Evolutionary conservation across 2,888 invertebrate species (phyloP).

Genomic region (Nephrotoma flavescens): DNA sequence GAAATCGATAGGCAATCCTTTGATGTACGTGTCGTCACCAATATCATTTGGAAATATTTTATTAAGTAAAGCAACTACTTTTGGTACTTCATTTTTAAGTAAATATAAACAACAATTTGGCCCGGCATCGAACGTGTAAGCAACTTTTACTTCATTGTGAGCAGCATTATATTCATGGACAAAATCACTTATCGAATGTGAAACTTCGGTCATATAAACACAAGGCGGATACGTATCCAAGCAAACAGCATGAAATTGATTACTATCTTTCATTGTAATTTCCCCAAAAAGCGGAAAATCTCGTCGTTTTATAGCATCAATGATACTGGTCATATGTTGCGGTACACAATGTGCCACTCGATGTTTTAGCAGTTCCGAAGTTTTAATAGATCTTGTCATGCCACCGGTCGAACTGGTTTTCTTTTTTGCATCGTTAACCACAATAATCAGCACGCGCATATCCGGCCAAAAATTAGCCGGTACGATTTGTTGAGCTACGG

Average conservation of each 20-base stretch:
- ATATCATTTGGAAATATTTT: slow-evolving; percentile 52
- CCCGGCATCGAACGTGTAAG: slow-evolving; percentile 98
- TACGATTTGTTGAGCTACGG: slow-evolving; percentile 58
- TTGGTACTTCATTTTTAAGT: slow-evolving; percentile 55
- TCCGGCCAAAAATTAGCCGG: slow-evolving; percentile 74
- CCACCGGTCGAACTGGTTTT: slow-evolving; percentile 75
- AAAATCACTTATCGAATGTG: slow-evolving; percentile 62
- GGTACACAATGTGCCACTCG: slow-evolving; percentile 63
- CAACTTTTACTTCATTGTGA: slow-evolving; percentile 52
- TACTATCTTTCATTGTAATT: slow-evolving; percentile 93
- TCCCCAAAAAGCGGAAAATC: slow-evolving; percentile 80
- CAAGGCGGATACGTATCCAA: slow-evolving; percentile 90
- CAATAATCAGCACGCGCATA: slow-evolving; percentile 76
- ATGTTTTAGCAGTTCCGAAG: slow-evolving; percentile 67
- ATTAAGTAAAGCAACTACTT: slow-evolving; percentile 50
- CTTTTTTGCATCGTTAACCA: slow-evolving; percentile 72
- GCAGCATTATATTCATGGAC: slow-evolving; percentile 71
- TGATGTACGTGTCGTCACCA: slow-evolving; percentile 36
- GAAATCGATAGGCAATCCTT: slow-evolving; percentile 36
- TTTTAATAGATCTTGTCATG: slow-evolving; percentile 68
- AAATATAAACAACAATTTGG: slow-evolving; percentile 89
- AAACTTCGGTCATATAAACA: slow-evolving; percentile 81
- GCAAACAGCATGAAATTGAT: slow-evolving; percentile 90
- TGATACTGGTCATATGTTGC: slow-evolving; percentile 44
- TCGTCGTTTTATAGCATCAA: slow-evolving; percentile 37